Evolutionary conservation across 2,113 vertebrate genomes (phyloP), one percentile per base, ranked within the genome.

Genomic region (Pterocles gutturalis): DNA sequence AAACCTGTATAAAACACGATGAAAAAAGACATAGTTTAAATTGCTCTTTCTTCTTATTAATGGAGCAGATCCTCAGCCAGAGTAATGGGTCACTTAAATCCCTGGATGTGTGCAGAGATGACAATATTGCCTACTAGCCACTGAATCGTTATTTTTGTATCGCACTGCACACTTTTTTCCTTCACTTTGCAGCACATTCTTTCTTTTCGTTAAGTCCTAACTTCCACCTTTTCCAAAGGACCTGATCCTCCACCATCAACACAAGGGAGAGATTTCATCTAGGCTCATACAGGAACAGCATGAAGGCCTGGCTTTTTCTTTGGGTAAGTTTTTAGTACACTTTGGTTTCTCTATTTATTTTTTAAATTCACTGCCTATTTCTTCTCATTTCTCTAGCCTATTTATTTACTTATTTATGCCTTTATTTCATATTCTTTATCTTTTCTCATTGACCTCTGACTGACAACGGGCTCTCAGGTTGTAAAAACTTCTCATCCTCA

Each of bases 31-130:
- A 86, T 53, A 60, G 83, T 76, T 96, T 88, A 87, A 96, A 95
- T 89, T 79, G 81, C 72, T 93, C 91, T 87, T 96, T 94, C 91
- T 90, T 92, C 88, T 91, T 97, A 93, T 88, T 95, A 92, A 95
- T 84, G 91, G 90, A 90, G 69, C 81, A 82, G 45, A 91, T 95
- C 80, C 79, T 90, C 91, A 91, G 89, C 87, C 55, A 66, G 89
- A 70, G 57, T 72, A 94, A 89, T 55, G 86, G 88, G 93, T 88
- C 90, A 97, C 64, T 90, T 76, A 91, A 92, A 88, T 79, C 80
- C 94, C 89, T 70, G 90, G 67, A 96, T 87, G 53, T 91, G 91
- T 87, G 79, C 79, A 87, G 91, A 87, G 73, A 92, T 69, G 77
- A 93, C 89, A 96, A 93, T 91, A 72, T 96, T 96, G 57, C 81